A percentile compares a stretch with the other conserved stretches of the same genome.
Evolutionary conservation across 2,113 vertebrate species (phyloP).

Genomic region (Malurus melanocephalus): DNA sequence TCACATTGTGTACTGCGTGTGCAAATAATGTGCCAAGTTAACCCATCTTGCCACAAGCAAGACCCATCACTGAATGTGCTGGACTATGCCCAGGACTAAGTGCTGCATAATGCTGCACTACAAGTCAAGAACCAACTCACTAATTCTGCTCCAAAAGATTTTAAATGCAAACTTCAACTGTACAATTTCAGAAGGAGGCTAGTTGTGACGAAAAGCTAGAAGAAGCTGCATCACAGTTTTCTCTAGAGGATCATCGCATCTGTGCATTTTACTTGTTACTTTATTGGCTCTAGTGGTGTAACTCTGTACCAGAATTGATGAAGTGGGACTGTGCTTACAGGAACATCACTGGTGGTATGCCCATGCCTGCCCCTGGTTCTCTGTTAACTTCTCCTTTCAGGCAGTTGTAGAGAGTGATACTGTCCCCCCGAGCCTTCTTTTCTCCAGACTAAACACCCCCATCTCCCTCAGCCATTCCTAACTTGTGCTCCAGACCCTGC

Average conservation of each 20-base stretch:
- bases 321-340: rapidly evolving
- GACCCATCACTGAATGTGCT: background rate
- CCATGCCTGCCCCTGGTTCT: background rate
- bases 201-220: background rate
- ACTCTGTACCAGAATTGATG: background rate
- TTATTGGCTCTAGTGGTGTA: background rate
- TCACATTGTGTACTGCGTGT: rapidly evolving
- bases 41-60: rapidly evolving
- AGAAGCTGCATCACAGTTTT: background rate
- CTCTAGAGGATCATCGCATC: background rate
- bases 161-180: background rate
- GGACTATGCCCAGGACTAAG: background rate
- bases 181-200: background rate
- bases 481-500: background rate
- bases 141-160: background rate
- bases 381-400: background rate
- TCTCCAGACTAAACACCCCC: background rate
- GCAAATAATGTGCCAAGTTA: background rate
- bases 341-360: background rate
- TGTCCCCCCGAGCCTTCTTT: background rate
- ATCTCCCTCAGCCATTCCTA: background rate
- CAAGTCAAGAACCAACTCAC: background rate
- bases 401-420: background rate
- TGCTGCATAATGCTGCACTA: rapidly evolving
- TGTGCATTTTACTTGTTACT: background rate